Evolutionary conservation across 2,113 vertebrate genomes (phyloP), one percentile per base, ranked within the genome.

Genomic region (Oceanites oceanicus): DNA sequence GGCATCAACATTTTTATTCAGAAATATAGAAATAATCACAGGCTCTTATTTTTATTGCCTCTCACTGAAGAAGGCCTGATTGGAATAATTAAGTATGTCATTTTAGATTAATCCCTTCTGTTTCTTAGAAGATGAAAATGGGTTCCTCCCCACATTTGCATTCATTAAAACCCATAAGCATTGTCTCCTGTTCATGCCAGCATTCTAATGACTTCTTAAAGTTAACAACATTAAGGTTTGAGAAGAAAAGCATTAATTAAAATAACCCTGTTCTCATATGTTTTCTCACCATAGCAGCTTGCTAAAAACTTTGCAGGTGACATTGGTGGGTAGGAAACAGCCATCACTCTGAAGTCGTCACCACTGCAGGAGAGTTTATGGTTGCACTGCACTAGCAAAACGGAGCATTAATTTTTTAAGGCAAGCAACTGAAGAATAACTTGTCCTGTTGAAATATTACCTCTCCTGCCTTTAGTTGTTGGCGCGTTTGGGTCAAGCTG

Each of bases 1-100:
- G 70, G 40, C 66, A 95, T 53, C 53, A 73, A 82, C 22, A 82
- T 92, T 96, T 96, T 91, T 78, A 94, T 84, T 85, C 65, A 91
- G 53, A 94, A 89, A 85, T 66, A 82, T 0, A 92, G 76, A 86
- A 94, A 75, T 89, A 85, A 84, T 68, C 73, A 38, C 44, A 91
- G 53, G 27, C 25, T 81, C 7, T 79, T 42, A 53, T 62, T 92
- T 94, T 92, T 73, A 45, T 89, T 94, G 49, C 34, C n/a, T 78
- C 73, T 87, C 58, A 42, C 34, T 72, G 36, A 68, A 81, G 53
- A 94, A 87, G 56, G 29, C 52, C 68, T 66, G 62, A 89, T 53
- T 76, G 79, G n/a, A 61, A 10, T 89, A 95, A 95, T 92, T 82
- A 88, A 55, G 59, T 62, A 65, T 42, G 61, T 50, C 30, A 88